Evolutionary conservation across 2,888 invertebrate genomes (phyloP).

Genomic region (Agonopterix subpropinquella): DNA sequence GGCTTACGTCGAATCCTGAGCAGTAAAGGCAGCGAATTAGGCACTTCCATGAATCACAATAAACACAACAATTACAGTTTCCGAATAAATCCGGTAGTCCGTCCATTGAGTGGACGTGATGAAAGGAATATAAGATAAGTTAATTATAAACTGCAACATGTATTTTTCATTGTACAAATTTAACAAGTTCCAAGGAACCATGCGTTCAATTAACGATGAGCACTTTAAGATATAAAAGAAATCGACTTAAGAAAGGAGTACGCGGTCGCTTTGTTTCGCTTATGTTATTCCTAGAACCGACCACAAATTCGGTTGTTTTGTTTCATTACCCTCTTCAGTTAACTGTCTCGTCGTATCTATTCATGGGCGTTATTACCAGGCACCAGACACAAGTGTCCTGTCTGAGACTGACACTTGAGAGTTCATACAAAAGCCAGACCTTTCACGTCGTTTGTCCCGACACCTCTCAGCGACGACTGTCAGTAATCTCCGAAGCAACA

Average conservation of each 20-base stretch:
- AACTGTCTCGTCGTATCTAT: slow-evolving; percentile 1
- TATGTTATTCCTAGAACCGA: slow-evolving; percentile 3
- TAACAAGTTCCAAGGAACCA: not conserved
- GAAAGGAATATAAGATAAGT: slow-evolving; percentile 27
- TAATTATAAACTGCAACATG: slow-evolving; percentile 19
- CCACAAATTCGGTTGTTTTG: not conserved
- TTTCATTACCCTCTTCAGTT: slow-evolving; percentile 1
- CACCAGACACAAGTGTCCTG: slow-evolving; percentile 24
- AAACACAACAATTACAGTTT: slow-evolving; percentile 30
- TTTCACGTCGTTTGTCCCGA: slow-evolving; percentile 64
- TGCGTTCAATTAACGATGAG: slow-evolving; percentile 1
- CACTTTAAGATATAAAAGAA: not conserved
- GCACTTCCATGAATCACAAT: slow-evolving; percentile 41
- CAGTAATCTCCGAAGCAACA: slow-evolving; percentile 39
- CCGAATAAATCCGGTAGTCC: slow-evolving; percentile 37
- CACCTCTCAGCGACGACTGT: slow-evolving; percentile 43
- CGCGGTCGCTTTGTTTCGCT: not conserved
- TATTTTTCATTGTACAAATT: not conserved
- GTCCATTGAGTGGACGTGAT: slow-evolving; percentile 17
- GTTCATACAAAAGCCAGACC: slow-evolving; percentile 64
- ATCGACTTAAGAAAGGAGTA: not conserved
- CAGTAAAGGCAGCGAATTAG: slow-evolving; percentile 23
- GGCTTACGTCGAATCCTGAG: slow-evolving; percentile 10
- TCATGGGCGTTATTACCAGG: slow-evolving; percentile 19
- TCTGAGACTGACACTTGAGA: slow-evolving; percentile 31